phyloP scores from a whole-genome alignment of 2,797 vertebrate species.

The Phoebastria nigripes region DNA sequence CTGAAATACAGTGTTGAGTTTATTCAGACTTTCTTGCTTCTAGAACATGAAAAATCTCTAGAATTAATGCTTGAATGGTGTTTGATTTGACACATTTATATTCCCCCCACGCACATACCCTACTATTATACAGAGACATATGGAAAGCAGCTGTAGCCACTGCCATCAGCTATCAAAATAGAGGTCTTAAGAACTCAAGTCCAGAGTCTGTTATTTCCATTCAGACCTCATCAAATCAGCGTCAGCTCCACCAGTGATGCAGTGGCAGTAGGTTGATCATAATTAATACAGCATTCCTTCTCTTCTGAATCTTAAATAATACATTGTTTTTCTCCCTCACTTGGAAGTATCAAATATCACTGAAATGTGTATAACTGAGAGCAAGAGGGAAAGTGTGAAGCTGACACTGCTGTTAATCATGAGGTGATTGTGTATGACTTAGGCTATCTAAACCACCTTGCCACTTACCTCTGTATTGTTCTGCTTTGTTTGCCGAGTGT shows the following conservation, averaged over 20 bases:
- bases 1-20: background rate
- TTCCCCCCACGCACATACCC: background rate
- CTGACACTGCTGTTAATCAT: background rate
- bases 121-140: background rate
- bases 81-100: conserved; percentile 36
- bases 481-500: background rate
- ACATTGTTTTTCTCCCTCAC: background rate
- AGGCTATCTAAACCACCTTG: background rate
- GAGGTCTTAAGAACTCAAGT: background rate
- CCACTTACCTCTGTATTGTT: background rate
- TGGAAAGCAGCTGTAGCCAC: conserved; percentile 22
- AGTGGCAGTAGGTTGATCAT: background rate
- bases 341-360: background rate
- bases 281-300: background rate
- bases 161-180: conserved; percentile 7
- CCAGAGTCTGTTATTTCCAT: background rate
- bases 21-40: background rate
- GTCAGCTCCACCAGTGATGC: background rate
- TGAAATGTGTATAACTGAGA: conserved; percentile 4
- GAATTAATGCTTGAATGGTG: conserved; percentile 1
- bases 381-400: background rate
- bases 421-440: background rate
- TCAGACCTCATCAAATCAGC: background rate
- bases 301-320: background rate
- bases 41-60: background rate